Conservation (phyloP, 2,113 vertebrate species). For the Catharus fuscescens region DNA sequence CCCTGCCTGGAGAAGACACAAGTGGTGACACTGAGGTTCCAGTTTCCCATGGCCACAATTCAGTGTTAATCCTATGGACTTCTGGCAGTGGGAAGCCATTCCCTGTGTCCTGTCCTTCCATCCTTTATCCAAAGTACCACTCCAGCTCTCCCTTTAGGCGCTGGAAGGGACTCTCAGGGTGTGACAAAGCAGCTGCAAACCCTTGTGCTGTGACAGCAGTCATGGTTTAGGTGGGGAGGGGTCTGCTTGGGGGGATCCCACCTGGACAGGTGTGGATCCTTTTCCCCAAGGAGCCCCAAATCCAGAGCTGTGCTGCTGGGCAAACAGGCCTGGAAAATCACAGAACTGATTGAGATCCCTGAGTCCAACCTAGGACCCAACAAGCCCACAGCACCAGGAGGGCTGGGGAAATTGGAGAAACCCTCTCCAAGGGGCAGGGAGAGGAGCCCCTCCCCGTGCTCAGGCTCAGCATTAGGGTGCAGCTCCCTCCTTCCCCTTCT, state of each 20-base stretch:
- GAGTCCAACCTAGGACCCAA: neutral
- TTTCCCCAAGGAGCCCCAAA: neutral
- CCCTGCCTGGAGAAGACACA: neutral
- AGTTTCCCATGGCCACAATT: neutral
- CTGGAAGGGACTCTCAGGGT: neutral
- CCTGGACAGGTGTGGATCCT: accelerated
- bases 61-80: accelerated
- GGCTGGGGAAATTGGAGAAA: neutral
- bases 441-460: neutral
- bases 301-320: accelerated
- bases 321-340: neutral
- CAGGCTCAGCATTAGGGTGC: accelerated
- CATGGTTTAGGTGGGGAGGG: accelerated
- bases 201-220: neutral
- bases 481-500: neutral
- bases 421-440: neutral
- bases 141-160: neutral
- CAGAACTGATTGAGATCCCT: accelerated
- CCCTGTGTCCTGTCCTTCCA: neutral
- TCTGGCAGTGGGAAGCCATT: neutral
- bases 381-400: accelerated
- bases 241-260: accelerated
- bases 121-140: too few species aligned
- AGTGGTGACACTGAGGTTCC: neutral
- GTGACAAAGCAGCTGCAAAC: neutral